Evolutionary conservation across 2,113 vertebrate genomes (phyloP).

Genomic region (Grammomys surdaster): DNA sequence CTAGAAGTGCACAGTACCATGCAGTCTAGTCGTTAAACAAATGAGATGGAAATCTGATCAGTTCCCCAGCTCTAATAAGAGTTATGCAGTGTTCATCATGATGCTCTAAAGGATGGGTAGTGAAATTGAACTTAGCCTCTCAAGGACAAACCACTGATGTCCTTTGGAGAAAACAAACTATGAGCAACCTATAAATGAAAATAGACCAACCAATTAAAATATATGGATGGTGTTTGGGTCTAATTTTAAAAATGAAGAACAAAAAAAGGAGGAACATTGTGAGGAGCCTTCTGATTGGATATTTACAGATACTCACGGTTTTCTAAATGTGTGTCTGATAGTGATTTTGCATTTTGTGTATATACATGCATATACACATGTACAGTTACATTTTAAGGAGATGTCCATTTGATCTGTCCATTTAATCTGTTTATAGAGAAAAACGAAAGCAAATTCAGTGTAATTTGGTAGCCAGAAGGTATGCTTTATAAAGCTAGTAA

Average conservation of each 20-base stretch:
- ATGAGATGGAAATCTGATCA: neutral
- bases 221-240: neutral
- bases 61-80: neutral
- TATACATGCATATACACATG: no score
- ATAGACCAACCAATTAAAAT: neutral
- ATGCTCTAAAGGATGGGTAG: neutral
- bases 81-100: neutral
- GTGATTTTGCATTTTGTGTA: no score
- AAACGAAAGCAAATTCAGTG: slow-evolving; percentile 29
- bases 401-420: neutral
- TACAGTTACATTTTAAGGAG: neutral
- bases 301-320: neutral
- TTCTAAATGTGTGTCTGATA: neutral
- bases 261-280: neutral
- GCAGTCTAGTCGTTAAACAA: slow-evolving; percentile 1
- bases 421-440: slow-evolving; percentile 8
- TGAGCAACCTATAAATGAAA: neutral
- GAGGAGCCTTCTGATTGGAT: neutral
- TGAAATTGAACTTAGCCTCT: neutral
- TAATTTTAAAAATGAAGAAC: neutral
- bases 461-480: neutral
- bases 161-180: neutral
- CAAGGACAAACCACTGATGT: neutral
- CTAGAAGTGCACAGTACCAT: neutral
- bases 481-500: slow-evolving; percentile 9